Conservation (phyloP, 2,113 vertebrate species). For the Muntiacus muntjak region DNA sequence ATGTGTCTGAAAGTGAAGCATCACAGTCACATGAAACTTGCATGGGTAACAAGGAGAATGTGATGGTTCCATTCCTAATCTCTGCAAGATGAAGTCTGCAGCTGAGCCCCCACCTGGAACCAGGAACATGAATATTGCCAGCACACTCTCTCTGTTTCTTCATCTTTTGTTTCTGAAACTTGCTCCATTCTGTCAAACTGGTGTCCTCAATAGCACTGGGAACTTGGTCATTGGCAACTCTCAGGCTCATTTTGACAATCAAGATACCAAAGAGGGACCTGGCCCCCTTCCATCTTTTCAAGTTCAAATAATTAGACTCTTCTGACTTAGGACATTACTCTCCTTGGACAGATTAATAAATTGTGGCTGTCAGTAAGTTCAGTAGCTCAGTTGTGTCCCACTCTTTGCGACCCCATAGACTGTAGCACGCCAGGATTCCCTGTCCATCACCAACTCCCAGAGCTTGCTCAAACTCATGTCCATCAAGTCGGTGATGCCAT, state of each 20-base stretch:
- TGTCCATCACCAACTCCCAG: background rate
- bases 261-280: background rate
- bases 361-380: background rate
- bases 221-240: background rate
- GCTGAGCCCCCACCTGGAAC: background rate
- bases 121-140: too few relatives aligned
- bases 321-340: background rate
- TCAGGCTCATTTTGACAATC: background rate
- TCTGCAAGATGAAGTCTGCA: background rate
- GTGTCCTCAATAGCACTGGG: background rate
- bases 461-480: background rate
- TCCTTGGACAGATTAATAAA: background rate
- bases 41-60: background rate
- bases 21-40: background rate
- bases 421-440: background rate
- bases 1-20: background rate
- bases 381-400: background rate
- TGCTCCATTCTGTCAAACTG: background rate
- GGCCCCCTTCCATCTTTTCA: background rate
- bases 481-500: background rate
- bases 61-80: background rate
- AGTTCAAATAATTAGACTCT: background rate
- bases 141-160: background rate
- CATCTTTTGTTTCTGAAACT: background rate
- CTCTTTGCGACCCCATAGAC: background rate